A percentile compares a stretch with the other conserved stretches of the same genome.
Conservation (phyloP, 2,113 vertebrate genomes). For the Cheirogaleus medius region DNA sequence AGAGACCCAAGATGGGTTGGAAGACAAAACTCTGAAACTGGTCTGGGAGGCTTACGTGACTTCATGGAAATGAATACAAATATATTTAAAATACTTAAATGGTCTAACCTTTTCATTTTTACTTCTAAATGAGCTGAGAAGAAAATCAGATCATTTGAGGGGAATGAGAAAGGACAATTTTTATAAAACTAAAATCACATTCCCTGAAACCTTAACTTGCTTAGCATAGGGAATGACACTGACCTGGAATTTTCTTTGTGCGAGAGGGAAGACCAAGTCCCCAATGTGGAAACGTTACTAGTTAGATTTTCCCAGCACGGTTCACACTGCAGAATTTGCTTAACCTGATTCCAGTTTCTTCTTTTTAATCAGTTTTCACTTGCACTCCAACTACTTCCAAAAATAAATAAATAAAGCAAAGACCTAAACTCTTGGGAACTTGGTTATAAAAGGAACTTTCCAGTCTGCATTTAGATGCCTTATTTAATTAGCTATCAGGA, state of each 20-base stretch:
- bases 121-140: not conserved
- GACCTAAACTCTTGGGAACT: not conserved
- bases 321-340: not conserved
- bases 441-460: not conserved
- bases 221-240: not conserved
- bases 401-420: not conserved
- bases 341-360: not conserved
- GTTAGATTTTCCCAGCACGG: not conserved
- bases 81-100: conserved; percentile 31
- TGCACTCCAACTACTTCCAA: not conserved
- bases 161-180: not conserved
- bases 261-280: not conserved
- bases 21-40: not conserved
- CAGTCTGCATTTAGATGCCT: not conserved
- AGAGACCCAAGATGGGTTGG: not conserved
- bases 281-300: fast-evolving
- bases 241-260: not conserved
- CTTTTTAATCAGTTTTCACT: not conserved
- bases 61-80: conserved; percentile 16
- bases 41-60: not conserved
- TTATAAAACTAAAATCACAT: conserved; percentile 8
- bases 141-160: not conserved
- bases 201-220: not conserved
- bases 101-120: conserved; percentile 36
- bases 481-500: not conserved